Percentiles rank a stretch among this genome's conserved stretches.
Conservation (phyloP, 1,140 invertebrate genomes). For the Apis dorsata region DNA sequence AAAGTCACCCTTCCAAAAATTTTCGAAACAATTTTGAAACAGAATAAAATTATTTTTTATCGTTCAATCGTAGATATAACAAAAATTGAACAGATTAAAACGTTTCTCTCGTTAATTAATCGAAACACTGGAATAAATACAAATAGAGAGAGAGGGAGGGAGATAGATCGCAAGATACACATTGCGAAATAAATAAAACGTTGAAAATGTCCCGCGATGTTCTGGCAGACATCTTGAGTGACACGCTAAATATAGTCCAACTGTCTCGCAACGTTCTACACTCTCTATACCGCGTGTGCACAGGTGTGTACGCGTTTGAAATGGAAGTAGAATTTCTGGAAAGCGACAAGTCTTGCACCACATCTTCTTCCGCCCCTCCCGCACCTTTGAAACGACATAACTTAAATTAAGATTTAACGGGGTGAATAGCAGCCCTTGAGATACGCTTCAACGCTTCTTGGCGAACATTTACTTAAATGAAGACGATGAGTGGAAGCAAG, state of each 20-base stretch:
- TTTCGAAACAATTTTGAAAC: too few species aligned
- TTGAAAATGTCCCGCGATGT: background rate
- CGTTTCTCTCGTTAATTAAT: too few species aligned
- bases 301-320: constrained; percentile 12
- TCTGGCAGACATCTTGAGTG: background rate
- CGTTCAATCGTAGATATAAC: too few species aligned
- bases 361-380: background rate
- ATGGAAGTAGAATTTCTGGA: constrained; percentile 32
- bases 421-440: constrained; percentile 31
- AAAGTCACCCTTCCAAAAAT: too few species aligned
- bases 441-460: constrained; percentile 38
- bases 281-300: too few species aligned
- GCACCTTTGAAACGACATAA: constrained; percentile 41
- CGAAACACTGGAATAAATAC: too few species aligned
- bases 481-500: background rate
- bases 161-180: background rate
- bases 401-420: constrained; percentile 58
- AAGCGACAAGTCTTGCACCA: background rate
- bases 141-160: too few species aligned
- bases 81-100: too few species aligned
- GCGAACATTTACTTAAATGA: constrained; percentile 47
- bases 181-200: background rate
- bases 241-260: background rate
- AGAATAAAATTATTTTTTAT: too few species aligned
- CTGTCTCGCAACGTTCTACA: background rate